A percentile compares a stretch with the other conserved stretches of the same genome.
These are phyloP conservation scores for Chunga burmeisteri DNA, from an alignment of 2,113 vertebrate genomes.

Conservation along the genomic window DNA sequence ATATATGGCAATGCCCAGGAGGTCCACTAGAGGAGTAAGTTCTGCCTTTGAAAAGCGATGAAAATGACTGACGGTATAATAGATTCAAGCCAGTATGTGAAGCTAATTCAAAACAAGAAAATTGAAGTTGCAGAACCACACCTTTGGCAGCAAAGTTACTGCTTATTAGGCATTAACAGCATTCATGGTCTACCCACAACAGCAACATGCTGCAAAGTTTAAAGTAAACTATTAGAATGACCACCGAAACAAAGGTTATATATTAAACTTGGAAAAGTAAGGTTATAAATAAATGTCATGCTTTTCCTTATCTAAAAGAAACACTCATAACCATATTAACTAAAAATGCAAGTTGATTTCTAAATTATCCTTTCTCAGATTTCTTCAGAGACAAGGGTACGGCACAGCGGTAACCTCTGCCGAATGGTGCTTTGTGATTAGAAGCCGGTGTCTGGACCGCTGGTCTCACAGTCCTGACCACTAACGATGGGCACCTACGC, in stretches of 20 bases:
- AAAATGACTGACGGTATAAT: background rate
- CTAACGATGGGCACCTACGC: background rate
- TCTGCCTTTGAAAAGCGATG: background rate
- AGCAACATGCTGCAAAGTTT: background rate
- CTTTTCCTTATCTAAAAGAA: conserved; percentile 14
- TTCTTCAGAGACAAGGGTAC: background rate
- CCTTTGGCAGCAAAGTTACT: background rate
- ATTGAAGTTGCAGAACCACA: background rate
- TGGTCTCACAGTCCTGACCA: background rate
- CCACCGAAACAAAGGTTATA: background rate
- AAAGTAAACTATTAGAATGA: background rate
- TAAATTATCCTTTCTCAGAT: background rate
- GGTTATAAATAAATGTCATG: background rate
- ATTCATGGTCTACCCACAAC: background rate
- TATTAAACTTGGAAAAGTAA: background rate
- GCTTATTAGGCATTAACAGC: background rate
- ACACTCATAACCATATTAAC: background rate
- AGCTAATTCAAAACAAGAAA: background rate
- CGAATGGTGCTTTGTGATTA: background rate
- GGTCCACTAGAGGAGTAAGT: background rate
- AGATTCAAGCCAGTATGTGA: background rate
- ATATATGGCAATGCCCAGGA: background rate
- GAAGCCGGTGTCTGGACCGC: background rate
- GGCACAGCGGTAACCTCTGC: background rate
- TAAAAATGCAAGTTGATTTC: background rate